phyloP scores from a whole-genome alignment of 2,888 invertebrate genomes.

The Arrhopalites spinosus region DNA sequence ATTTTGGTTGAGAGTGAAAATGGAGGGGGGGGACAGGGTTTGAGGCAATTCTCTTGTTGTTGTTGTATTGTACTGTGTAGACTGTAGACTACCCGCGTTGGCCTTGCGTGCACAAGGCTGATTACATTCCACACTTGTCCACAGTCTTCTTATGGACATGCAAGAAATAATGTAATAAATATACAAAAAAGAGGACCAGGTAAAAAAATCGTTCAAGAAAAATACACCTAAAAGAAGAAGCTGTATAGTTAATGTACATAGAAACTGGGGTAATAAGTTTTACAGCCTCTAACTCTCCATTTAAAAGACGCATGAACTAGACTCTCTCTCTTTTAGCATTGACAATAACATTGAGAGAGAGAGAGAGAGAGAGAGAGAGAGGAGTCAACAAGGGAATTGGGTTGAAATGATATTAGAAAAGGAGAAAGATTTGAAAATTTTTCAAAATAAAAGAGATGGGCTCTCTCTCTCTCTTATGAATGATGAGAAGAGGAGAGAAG shows the following conservation, averaged over 20 bases:
- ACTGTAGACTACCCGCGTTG: too few relatives aligned
- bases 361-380: too few relatives aligned
- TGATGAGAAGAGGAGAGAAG: slow-evolving; percentile 23
- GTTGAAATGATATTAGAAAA: not conserved
- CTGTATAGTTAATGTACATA: too few relatives aligned
- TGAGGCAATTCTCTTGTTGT: not conserved
- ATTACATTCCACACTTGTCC: slow-evolving; percentile 19
- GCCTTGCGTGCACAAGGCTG: slow-evolving; percentile 23
- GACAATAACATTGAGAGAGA: too few relatives aligned
- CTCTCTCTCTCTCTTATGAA: slow-evolving; percentile 12
- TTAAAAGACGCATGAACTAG: too few relatives aligned
- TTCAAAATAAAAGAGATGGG: too few relatives aligned
- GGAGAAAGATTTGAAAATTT: not conserved
- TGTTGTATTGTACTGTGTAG: too few relatives aligned
- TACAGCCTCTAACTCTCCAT: not conserved
- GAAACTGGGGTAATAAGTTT: not conserved
- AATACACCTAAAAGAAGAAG: too few relatives aligned
- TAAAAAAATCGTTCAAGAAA: too few relatives aligned
- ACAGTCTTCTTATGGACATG: not conserved
- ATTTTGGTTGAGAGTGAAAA: not conserved
- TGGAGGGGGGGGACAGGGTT: slow-evolving; percentile 3
- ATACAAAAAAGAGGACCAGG: too few relatives aligned
- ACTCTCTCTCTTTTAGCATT: too few relatives aligned
- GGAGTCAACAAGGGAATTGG: too few relatives aligned
- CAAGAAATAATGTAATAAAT: not conserved